These are phyloP conservation scores for Zapornia atra DNA, from an alignment of 2,113 vertebrate genomes.

Conservation along the genomic window DNA sequence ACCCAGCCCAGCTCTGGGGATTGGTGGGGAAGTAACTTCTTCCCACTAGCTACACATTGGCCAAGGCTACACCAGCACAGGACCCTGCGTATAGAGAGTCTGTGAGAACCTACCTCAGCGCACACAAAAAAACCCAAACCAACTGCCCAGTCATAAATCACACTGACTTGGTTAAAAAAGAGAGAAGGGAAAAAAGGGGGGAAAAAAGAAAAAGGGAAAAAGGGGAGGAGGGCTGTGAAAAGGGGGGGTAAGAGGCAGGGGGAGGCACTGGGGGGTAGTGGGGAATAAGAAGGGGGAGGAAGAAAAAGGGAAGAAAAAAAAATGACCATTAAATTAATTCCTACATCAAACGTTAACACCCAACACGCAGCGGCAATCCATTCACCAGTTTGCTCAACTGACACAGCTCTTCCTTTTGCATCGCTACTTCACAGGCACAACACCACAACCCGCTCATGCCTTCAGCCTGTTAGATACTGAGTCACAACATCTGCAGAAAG, in stretches of 20 bases:
- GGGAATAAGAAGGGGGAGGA: too few relatives aligned
- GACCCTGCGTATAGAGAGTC: neutral
- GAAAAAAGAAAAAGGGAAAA: too few relatives aligned
- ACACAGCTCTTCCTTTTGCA: neutral
- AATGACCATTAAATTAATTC: neutral
- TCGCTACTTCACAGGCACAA: neutral
- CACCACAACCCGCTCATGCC: neutral
- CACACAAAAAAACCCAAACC: neutral
- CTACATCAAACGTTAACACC: neutral
- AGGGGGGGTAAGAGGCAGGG: too few relatives aligned
- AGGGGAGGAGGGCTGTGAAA: too few relatives aligned
- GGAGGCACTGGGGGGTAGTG: too few relatives aligned
- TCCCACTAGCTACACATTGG: fast-evolving
- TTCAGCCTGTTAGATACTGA: neutral
- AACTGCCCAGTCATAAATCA: neutral
- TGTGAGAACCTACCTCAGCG: neutral
- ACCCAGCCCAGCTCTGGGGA: fast-evolving
- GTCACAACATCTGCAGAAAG: neutral
- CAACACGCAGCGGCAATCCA: neutral
- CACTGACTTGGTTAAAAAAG: too few relatives aligned
- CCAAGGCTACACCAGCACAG: neutral
- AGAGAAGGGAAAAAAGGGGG: too few relatives aligned
- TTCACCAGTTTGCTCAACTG: neutral
- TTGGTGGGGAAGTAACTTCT: neutral
- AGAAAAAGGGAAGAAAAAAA: too few relatives aligned